Percentiles rank a stretch among this genome's conserved stretches.
These are phyloP conservation scores for Pyxicephalus adspersus DNA, from an alignment of 2,113 vertebrate species.

Conservation along the genomic window DNA sequence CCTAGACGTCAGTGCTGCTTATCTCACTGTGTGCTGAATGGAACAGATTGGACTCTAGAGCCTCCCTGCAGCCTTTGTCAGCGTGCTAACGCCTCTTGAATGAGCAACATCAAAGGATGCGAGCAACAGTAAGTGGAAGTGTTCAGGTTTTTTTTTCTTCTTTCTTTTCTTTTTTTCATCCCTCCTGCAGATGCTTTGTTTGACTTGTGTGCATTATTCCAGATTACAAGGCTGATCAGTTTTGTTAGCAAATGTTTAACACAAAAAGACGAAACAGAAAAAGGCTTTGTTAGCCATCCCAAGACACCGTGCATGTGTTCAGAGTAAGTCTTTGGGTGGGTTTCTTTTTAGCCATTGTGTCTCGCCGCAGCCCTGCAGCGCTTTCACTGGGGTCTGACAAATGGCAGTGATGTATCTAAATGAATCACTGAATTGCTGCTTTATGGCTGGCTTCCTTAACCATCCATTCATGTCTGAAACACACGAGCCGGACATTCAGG, in stretches of 20 bases:
- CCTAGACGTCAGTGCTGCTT: constrained; percentile 62
- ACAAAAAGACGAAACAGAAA: constrained; percentile 15
- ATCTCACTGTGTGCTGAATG: constrained; percentile 67
- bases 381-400: constrained; percentile 28
- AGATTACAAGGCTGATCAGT: constrained; percentile 60
- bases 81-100: constrained; percentile 78
- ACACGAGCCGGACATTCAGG: neutral
- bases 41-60: constrained; percentile 65
- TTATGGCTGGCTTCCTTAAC: neutral
- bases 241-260: constrained; percentile 51
- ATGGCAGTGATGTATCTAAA: constrained; percentile 4
- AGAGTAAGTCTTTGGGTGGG: constrained; percentile 19
- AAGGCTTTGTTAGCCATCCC: constrained; percentile 3
- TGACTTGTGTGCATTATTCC: constrained; percentile 57
- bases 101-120: constrained; percentile 85
- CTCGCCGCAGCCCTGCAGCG: constrained; percentile 37
- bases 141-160: constrained; percentile 60
- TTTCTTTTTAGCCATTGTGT: constrained; percentile 36
- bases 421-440: constrained; percentile 4
- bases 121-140: constrained; percentile 86
- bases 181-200: constrained; percentile 52
- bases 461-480: neutral
- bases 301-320: constrained; percentile 25
- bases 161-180: neutral
- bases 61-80: constrained; percentile 69